Evolutionary conservation across 2,113 vertebrate genomes (phyloP).

Genomic region (Eleginops maclovinus): DNA sequence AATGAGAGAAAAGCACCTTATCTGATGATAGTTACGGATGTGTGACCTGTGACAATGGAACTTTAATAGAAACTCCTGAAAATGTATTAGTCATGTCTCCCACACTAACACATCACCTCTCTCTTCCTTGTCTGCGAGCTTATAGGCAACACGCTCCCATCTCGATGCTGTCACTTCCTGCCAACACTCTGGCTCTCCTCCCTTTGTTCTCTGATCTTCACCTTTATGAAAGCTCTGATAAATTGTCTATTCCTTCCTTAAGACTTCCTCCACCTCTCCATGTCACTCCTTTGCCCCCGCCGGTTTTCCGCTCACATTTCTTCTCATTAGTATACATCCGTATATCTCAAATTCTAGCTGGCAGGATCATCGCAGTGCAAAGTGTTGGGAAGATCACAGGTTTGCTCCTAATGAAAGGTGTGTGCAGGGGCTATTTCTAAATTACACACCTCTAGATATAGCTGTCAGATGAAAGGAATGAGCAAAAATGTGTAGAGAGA

Average conservation of each 20-base stretch:
- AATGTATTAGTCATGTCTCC: not conserved
- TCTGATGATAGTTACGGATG: not conserved
- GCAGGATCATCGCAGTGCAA: constrained; percentile 50
- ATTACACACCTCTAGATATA: constrained; percentile 50
- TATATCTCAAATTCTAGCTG: constrained; percentile 45
- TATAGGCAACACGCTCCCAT: constrained; percentile 7
- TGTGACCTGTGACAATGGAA: constrained; percentile 4
- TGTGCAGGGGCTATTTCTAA: constrained; percentile 58
- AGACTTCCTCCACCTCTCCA: constrained; percentile 4
- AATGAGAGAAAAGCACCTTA: not conserved
- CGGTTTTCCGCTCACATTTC: constrained; percentile 21
- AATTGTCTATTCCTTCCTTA: constrained; percentile 30
- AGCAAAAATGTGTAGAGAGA: constrained; percentile 44
- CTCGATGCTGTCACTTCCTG: constrained; percentile 30
- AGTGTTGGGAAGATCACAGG: constrained; percentile 49
- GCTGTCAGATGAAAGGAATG: constrained; percentile 58
- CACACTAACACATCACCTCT: not conserved
- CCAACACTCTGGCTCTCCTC: not conserved
- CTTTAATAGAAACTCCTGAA: constrained; percentile 27
- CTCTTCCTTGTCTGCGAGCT: not conserved
- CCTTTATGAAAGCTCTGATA: not conserved
- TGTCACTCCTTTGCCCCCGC: constrained; percentile 23
- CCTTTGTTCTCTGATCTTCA: constrained; percentile 25
- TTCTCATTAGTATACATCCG: constrained; percentile 46
- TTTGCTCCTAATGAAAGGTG: constrained; percentile 56